Evolutionary conservation across 2,888 invertebrate genomes (phyloP).

Genomic region (Macroteleia sp.): DNA sequence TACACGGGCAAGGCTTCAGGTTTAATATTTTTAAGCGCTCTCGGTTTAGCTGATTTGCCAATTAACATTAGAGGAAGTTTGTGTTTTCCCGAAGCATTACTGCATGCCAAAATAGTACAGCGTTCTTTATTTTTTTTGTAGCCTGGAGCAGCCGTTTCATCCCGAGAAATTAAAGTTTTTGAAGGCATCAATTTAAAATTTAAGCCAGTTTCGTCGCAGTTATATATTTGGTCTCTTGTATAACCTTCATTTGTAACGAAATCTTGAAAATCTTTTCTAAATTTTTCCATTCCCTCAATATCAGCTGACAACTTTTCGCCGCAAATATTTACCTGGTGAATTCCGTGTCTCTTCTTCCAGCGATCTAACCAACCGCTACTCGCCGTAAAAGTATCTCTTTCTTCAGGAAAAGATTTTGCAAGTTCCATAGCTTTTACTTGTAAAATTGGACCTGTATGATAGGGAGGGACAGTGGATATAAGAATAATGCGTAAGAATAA

Average conservation of each 20-base stretch:
- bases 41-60: constrained; percentile 50
- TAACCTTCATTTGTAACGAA: constrained; percentile 52
- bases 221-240: constrained; percentile 63
- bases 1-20: constrained; percentile 58
- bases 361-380: constrained; percentile 58
- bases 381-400: constrained; percentile 50
- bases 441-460: too few relatives aligned
- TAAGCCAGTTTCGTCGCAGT: constrained; percentile 66
- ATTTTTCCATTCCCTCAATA: constrained; percentile 19
- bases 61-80: constrained; percentile 61
- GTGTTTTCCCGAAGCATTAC: constrained; percentile 65
- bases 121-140: constrained; percentile 65
- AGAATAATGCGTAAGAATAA: too few relatives aligned
- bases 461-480: too few relatives aligned
- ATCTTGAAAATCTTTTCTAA: constrained; percentile 43
- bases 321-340: constrained; percentile 51
- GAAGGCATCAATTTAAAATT: constrained; percentile 65
- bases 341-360: constrained; percentile 52
- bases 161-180: constrained; percentile 59
- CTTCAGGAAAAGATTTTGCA: constrained; percentile 52
- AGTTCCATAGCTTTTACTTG: constrained; percentile 38
- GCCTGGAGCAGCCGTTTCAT: constrained; percentile 55
- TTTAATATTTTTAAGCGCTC: constrained; percentile 63
- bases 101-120: constrained; percentile 63
- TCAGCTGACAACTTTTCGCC: constrained; percentile 62